phyloP scores from a whole-genome alignment of 37 sponge, comb jelly and placozoan species.

The Beroe ovata region DNA sequence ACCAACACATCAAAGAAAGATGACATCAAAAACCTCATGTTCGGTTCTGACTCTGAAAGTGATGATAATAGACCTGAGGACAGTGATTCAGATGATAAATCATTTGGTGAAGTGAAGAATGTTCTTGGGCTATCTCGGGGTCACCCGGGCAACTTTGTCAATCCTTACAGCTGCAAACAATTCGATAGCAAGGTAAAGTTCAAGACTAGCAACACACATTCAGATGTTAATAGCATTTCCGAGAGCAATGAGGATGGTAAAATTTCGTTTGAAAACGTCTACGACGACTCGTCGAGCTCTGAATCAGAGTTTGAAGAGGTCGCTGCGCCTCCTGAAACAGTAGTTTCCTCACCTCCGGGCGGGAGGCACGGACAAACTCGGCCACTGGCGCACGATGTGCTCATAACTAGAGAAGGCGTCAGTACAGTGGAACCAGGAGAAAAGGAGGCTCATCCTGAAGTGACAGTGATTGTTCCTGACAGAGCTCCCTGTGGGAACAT shows the following conservation, averaged over 20 bases:
- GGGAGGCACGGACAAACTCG: too few species aligned
- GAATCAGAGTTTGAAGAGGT: constrained; percentile 41
- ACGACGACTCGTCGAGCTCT: background rate
- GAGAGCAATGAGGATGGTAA: background rate
- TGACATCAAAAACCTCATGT: constrained; percentile 24
- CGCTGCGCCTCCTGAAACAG: background rate
- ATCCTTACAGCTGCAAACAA: background rate
- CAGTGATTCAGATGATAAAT: background rate
- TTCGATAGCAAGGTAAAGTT: background rate
- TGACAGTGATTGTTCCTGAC: background rate
- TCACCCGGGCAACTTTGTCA: constrained; percentile 34
- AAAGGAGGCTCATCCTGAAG: background rate
- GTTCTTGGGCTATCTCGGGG: background rate
- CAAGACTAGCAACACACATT: background rate
- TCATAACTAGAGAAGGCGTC: background rate
- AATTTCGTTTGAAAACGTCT: background rate
- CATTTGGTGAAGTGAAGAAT: constrained; percentile 9
- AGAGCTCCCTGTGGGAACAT: background rate
- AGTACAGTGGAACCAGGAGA: background rate
- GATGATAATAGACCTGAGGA: background rate
- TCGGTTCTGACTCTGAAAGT: constrained; percentile 7
- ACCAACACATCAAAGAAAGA: background rate
- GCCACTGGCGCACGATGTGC: background rate
- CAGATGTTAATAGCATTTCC: background rate
- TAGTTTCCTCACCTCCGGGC: background rate